Percentiles rank a stretch among this genome's conserved stretches.
Evolutionary conservation across 2,113 vertebrate species (phyloP).

Genomic region (Mus spicilegus): DNA sequence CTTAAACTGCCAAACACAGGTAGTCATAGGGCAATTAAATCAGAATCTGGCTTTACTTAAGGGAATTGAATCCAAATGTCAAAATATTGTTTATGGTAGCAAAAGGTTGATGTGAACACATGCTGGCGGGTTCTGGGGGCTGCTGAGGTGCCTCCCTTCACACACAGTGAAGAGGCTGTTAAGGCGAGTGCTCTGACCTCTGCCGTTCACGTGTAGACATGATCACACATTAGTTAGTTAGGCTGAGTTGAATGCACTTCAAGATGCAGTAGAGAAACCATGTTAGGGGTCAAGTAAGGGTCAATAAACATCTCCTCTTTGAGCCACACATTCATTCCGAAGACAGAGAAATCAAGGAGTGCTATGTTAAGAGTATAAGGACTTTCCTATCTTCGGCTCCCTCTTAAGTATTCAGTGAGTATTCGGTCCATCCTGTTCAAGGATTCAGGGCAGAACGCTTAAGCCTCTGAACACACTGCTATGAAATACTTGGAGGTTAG

Average conservation of each 20-base stretch:
- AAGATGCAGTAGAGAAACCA: neutral
- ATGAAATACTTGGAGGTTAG: neutral
- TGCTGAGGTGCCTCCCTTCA: neutral
- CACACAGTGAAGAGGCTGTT: neutral
- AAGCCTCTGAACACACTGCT: neutral
- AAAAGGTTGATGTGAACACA: neutral
- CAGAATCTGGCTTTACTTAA: neutral
- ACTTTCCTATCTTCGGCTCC: neutral
- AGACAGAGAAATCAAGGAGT: neutral
- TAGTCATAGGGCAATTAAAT: neutral
- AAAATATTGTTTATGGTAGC: neutral
- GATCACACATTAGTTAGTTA: neutral
- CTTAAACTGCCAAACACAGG: conserved; percentile 33
- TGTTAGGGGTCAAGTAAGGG: neutral
- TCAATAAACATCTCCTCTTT: neutral
- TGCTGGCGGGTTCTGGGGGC: neutral
- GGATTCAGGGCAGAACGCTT: neutral
- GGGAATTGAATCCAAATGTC: neutral
- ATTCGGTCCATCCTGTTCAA: neutral
- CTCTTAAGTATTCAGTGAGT: neutral
- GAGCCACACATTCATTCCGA: neutral
- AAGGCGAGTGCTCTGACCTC: neutral
- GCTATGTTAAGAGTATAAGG: neutral
- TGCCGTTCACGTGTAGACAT: neutral
- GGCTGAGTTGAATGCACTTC: neutral